Conservation (phyloP, 2,888 invertebrate genomes). For the Drosophila subquinaria region DNA sequence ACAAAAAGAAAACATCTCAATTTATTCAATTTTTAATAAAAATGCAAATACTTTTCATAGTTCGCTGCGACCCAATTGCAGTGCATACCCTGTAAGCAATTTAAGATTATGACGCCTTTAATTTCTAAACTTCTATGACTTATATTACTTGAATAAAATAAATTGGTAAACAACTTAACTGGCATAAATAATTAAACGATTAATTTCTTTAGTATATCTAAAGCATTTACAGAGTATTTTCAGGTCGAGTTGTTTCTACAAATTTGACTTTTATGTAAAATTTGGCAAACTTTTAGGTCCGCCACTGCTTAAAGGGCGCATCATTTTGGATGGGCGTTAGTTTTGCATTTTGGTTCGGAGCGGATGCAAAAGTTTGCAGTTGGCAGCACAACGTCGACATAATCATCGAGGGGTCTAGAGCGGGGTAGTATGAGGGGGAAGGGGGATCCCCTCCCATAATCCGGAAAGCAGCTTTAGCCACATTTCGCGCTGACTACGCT, state of each 20-base stretch:
- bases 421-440: background rate
- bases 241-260: background rate
- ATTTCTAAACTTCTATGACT: background rate
- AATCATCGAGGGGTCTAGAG: conserved; percentile 23
- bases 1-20: conserved; percentile 38
- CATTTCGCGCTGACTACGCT: conserved; percentile 69
- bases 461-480: conserved; percentile 77
- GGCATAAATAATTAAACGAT: background rate
- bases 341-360: conserved; percentile 36
- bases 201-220: background rate
- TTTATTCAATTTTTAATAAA: conserved; percentile 76
- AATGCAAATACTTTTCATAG: conserved; percentile 64
- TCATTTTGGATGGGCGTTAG: conserved; percentile 56
- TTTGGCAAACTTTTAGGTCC: conserved; percentile 19
- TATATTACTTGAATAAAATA: background rate
- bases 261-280: conserved; percentile 19
- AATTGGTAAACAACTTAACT: no score
- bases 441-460: conserved; percentile 32
- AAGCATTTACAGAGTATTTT: conserved; percentile 13
- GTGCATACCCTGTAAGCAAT: conserved; percentile 25
- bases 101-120: background rate
- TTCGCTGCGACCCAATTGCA: conserved; percentile 23
- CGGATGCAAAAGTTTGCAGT: conserved; percentile 52
- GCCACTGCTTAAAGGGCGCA: conserved; percentile 53
- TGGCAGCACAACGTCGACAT: conserved; percentile 45